Evolutionary conservation across 2,888 invertebrate species (phyloP).

Genomic region (Vanessa cardui): DNA sequence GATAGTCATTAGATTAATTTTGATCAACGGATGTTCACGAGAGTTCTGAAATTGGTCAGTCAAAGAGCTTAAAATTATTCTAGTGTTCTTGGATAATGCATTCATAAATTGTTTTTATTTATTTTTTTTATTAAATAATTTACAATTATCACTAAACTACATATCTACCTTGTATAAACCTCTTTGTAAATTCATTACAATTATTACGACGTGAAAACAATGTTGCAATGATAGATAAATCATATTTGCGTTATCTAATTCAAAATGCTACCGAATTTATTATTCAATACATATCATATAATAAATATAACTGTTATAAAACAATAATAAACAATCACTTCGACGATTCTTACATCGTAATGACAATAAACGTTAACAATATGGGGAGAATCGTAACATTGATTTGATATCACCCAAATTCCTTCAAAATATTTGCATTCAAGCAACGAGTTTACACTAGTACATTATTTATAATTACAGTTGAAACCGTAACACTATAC

Average conservation of each 20-base stretch:
- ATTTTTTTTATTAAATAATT: constrained; percentile 57
- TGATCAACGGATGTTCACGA: constrained; percentile 56
- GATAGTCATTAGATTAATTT: constrained; percentile 78
- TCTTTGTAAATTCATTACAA: constrained; percentile 77
- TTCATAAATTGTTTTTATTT: constrained; percentile 48
- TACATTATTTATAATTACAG: constrained; percentile 49
- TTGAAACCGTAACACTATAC: constrained; percentile 53
- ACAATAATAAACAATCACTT: not conserved
- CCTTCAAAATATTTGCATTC: constrained; percentile 63
- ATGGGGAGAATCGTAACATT: constrained; percentile 17
- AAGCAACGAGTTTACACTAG: constrained; percentile 61
- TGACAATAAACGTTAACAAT: not conserved
- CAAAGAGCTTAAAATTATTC: constrained; percentile 70
- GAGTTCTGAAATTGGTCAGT: constrained; percentile 75
- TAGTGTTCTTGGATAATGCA: constrained; percentile 61
- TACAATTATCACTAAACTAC: constrained; percentile 76
- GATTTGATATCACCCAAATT: constrained; percentile 82
- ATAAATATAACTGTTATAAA: not conserved
- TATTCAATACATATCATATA: constrained; percentile 20
- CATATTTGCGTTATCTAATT: constrained; percentile 33
- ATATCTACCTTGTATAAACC: constrained; percentile 83
- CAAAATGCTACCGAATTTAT: constrained; percentile 17
- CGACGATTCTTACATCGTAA: not conserved
- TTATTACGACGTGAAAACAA: constrained; percentile 31
- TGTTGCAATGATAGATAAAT: constrained; percentile 30